A percentile compares a stretch with the other conserved stretches of the same genome.
Conservation (phyloP, 2,797 vertebrate genomes). For the Mormyrus hasselquistii region DNA sequence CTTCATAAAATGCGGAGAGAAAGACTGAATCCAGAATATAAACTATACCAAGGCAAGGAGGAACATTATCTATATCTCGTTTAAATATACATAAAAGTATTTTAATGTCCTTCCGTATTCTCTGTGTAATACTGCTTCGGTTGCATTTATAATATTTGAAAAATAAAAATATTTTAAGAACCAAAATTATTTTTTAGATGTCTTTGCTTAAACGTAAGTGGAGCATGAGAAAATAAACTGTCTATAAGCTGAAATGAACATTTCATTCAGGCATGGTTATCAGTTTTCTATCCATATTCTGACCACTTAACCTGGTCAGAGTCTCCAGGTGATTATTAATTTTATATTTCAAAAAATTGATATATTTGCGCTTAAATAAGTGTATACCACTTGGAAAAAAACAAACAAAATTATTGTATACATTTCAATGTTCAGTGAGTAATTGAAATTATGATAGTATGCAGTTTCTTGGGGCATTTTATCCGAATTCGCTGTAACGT, state of each 20-base stretch:
- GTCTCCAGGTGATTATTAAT: not conserved
- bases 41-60: slow-evolving; percentile 67
- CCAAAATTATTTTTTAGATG: not conserved
- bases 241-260: not conserved
- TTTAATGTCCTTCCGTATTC: not conserved
- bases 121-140: not conserved
- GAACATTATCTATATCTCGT: slow-evolving; percentile 49
- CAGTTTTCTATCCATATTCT: not conserved
- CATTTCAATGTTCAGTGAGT: not conserved
- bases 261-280: not conserved
- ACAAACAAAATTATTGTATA: not conserved
- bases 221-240: not conserved
- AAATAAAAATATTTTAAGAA: not conserved
- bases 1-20: slow-evolving; percentile 85
- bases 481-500: not conserved
- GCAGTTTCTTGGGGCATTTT: not conserved
- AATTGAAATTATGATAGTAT: not conserved
- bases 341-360: not conserved
- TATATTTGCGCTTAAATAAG: not conserved
- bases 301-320: not conserved
- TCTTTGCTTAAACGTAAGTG: not conserved
- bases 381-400: not conserved
- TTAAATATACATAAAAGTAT: slow-evolving; percentile 33
- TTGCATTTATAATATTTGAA: not conserved
- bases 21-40: slow-evolving; percentile 79